A percentile compares a stretch with the other conserved stretches of the same genome.
Evolutionary conservation across 2,888 invertebrate species (phyloP).

Genomic region (Acleris holmiana): DNA sequence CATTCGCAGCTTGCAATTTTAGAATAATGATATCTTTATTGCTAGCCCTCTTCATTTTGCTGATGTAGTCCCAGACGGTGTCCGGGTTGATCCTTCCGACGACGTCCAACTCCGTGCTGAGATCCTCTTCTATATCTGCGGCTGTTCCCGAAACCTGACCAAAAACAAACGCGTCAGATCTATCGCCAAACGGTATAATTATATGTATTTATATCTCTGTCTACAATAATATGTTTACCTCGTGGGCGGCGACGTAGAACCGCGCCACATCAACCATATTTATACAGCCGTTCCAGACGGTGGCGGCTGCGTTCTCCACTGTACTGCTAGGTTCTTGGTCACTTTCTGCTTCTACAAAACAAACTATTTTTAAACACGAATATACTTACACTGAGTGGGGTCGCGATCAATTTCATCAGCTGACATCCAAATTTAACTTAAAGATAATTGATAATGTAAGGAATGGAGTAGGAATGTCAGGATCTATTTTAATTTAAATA

Average conservation of each 20-base stretch:
- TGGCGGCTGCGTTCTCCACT: conserved; percentile 81
- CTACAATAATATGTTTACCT: conserved; percentile 72
- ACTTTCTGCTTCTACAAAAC: conserved; percentile 82
- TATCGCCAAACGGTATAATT: background rate
- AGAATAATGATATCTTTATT: conserved; percentile 95
- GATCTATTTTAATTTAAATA: background rate
- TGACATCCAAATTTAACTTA: no score
- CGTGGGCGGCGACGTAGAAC: conserved; percentile 92
- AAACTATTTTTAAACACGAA: conserved; percentile 1
- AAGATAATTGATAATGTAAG: no score
- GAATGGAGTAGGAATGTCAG: background rate
- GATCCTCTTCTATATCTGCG: conserved; percentile 87
- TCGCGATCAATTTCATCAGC: no score
- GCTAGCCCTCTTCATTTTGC: conserved; percentile 93
- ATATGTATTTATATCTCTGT: background rate
- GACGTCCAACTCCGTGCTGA: conserved; percentile 91
- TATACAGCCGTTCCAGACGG: conserved; percentile 93
- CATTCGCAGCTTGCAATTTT: conserved; percentile 90
- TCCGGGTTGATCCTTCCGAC: conserved; percentile 96
- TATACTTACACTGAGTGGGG: background rate
- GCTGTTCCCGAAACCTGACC: conserved; percentile 86
- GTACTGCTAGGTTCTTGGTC: conserved; percentile 93
- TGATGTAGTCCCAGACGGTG: conserved; percentile 96
- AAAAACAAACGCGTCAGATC: conserved; percentile 7
- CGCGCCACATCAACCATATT: conserved; percentile 96